These are phyloP conservation scores for Mesaphorura yosii DNA, from an alignment of 1,140 invertebrate genomes.

Conservation along the genomic window DNA sequence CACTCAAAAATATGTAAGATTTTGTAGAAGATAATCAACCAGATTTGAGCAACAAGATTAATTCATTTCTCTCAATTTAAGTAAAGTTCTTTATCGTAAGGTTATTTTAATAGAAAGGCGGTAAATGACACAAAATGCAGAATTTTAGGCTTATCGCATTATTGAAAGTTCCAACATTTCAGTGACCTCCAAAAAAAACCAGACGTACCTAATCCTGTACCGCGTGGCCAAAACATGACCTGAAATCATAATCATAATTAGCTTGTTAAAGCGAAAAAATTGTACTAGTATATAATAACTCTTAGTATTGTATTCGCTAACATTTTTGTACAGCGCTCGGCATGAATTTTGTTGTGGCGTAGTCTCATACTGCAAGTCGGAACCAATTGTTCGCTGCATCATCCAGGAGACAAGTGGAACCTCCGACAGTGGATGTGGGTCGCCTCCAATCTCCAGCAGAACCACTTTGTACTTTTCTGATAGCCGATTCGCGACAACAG, in stretches of 20 bases:
- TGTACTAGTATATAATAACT: background rate
- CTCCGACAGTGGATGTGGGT: background rate
- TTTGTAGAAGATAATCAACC: too few relatives aligned
- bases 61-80: too few relatives aligned
- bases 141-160: background rate
- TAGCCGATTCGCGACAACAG: constrained; percentile 14
- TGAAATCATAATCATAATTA: background rate
- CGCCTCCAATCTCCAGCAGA: constrained; percentile 5
- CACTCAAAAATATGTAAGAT: too few relatives aligned
- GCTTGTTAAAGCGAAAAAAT: background rate
- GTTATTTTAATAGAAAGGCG: background rate
- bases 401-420: constrained; percentile 2
- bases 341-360: constrained; percentile 16
- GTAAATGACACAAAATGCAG: background rate
- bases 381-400: background rate
- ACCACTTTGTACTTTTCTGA: constrained; percentile 1
- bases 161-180: too few relatives aligned
- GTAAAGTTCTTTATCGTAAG: background rate
- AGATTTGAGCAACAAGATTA: too few relatives aligned
- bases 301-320: background rate
- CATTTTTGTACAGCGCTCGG: constrained; percentile 1
- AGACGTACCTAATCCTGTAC: constrained; percentile 16
- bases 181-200: background rate
- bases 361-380: constrained; percentile 9
- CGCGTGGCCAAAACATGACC: constrained; percentile 21